Evolutionary conservation across 2,888 invertebrate species (phyloP).

Genomic region (Nomada lathburiana): DNA sequence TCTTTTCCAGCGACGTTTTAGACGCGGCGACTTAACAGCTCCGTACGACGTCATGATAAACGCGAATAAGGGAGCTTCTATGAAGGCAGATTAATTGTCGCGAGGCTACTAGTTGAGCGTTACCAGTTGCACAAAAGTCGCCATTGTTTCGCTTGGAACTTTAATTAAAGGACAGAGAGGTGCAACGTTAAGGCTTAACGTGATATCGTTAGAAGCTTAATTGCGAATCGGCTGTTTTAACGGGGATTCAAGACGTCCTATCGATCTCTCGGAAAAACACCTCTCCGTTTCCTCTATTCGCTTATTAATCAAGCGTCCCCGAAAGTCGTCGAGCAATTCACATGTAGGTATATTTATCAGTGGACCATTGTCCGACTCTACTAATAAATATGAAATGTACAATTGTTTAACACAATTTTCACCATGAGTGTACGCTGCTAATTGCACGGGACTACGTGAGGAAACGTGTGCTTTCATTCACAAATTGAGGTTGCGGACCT

Average conservation of each 20-base stretch:
- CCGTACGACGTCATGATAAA: background rate
- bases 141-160: constrained; percentile 51
- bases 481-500: constrained; percentile 2
- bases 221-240: constrained; percentile 27
- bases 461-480: constrained; percentile 15
- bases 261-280: constrained; percentile 7
- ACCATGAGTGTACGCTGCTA: constrained; percentile 8
- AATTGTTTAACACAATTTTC: constrained; percentile 5
- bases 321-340: background rate
- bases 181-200: constrained; percentile 13
- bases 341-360: background rate
- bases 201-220: constrained; percentile 47
- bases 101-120: constrained; percentile 9
- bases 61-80: background rate
- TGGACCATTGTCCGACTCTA: too few species aligned
- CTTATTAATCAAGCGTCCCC: background rate
- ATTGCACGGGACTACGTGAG: constrained; percentile 7
- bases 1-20: background rate
- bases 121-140: constrained; percentile 32
- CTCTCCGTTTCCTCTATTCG: background rate
- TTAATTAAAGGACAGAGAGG: constrained; percentile 35
- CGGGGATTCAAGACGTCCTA: background rate
- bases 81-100: constrained; percentile 29
- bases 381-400: too few species aligned
- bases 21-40: background rate